A percentile compares a stretch with the other conserved stretches of the same genome.
Conservation (phyloP, 2,797 vertebrate species). For the Zalophus californianus region DNA sequence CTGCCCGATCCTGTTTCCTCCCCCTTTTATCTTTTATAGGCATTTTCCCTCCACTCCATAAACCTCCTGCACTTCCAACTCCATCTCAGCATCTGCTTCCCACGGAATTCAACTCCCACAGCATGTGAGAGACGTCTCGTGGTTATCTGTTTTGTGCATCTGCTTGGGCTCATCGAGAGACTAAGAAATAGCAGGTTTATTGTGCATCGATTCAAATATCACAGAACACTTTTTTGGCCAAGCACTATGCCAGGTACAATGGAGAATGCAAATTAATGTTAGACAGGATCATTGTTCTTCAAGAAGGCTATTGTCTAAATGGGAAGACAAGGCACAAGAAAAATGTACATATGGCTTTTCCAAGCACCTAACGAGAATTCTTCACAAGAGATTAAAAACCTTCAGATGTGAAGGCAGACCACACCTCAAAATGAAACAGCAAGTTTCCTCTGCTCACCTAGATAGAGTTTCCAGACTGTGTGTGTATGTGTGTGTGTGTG, state of each 20-base stretch:
- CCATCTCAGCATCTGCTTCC: background rate
- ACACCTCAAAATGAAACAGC: slow-evolving; percentile 2
- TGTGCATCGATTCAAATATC: background rate
- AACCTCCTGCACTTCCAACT: background rate
- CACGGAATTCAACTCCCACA: background rate
- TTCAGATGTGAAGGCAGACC: slow-evolving; percentile 40
- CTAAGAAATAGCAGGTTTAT: background rate
- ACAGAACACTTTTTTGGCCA: background rate
- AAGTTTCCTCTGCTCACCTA: slow-evolving; percentile 6
- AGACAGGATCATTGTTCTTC: background rate
- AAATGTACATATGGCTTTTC: slow-evolving; percentile 4
- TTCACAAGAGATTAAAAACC: slow-evolving; percentile 52
- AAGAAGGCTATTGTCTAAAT: background rate
- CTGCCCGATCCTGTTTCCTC: background rate
- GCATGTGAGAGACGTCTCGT: background rate
- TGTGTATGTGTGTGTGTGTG: background rate
- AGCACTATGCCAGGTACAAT: background rate
- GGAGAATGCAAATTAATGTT: background rate
- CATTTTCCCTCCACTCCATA: background rate
- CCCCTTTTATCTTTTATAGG: background rate
- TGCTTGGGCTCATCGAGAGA: background rate
- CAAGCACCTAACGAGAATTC: slow-evolving; percentile 25
- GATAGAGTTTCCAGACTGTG: background rate
- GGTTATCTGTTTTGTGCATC: background rate
- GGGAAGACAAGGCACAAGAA: background rate